A percentile compares a stretch with the other conserved stretches of the same genome.
Conservation (phyloP, 1,140 invertebrate species). For the Drosophila takahashii region DNA sequence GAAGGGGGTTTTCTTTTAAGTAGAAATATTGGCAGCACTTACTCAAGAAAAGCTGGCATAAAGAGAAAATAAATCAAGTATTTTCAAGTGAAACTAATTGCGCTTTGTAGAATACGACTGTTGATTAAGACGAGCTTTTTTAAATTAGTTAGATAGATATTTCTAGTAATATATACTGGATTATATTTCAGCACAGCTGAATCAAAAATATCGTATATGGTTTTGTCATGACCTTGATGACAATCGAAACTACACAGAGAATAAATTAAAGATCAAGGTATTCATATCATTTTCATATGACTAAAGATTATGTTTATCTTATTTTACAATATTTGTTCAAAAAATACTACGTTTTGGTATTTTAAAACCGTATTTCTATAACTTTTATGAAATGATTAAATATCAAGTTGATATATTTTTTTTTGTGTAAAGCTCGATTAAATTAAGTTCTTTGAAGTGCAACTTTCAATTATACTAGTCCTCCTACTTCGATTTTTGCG, state of each 20-base stretch:
- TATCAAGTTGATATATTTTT: too few species aligned
- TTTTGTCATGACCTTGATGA: too few species aligned
- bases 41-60: conserved; percentile 8
- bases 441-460: background rate
- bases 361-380: too few species aligned
- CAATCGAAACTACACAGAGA: background rate
- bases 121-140: background rate
- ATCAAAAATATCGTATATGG: too few species aligned
- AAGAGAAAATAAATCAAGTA: conserved; percentile 20
- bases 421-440: conserved; percentile 10
- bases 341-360: too few species aligned
- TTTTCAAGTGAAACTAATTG: conserved; percentile 19
- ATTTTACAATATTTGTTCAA: too few species aligned
- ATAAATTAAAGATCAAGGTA: too few species aligned
- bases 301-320: too few species aligned
- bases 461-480: conserved; percentile 23
- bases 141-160: background rate
- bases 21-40: conserved; percentile 25
- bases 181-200: too few species aligned
- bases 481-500: conserved; percentile 17
- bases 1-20: conserved; percentile 13
- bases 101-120: background rate
- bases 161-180: too few species aligned
- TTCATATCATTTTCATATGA: too few species aligned
- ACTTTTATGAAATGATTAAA: too few species aligned